phyloP scores from a whole-genome alignment of 2,888 invertebrate genomes.

The Himalopsyche japonica region DNA sequence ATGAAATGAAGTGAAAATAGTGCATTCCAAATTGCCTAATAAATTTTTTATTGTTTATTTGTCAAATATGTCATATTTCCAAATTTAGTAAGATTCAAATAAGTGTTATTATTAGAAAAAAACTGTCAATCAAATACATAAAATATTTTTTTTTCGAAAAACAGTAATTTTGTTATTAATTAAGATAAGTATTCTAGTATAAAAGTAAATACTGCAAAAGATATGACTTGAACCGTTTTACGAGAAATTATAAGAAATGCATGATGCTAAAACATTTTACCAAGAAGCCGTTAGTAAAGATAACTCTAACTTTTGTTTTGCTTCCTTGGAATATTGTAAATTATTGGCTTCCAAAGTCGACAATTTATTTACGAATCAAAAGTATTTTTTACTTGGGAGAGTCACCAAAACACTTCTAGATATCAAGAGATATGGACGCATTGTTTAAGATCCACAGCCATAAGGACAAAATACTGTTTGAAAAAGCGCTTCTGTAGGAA shows the following conservation, averaged over 20 bases:
- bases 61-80: too few relatives aligned
- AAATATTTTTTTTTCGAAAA: too few relatives aligned
- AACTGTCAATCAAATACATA: too few relatives aligned
- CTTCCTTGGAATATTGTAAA: slow-evolving; percentile 20
- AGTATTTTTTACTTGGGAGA: slow-evolving; percentile 35
- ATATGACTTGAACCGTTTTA: too few relatives aligned
- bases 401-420: slow-evolving; percentile 19
- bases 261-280: background rate
- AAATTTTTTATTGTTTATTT: too few relatives aligned
- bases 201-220: too few relatives aligned
- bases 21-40: too few relatives aligned
- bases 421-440: slow-evolving; percentile 37
- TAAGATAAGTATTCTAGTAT: too few relatives aligned
- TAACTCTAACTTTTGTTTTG: background rate
- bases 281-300: slow-evolving; percentile 3
- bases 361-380: slow-evolving; percentile 37
- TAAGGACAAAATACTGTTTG: background rate
- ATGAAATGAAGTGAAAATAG: too few relatives aligned
- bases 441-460: background rate
- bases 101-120: too few relatives aligned
- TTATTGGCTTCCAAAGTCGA: slow-evolving; percentile 19
- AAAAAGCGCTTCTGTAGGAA: slow-evolving; percentile 6
- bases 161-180: too few relatives aligned
- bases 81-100: too few relatives aligned
- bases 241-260: background rate